phyloP scores from a whole-genome alignment of 2,113 vertebrate species.

The Megatriorchis doriae region DNA sequence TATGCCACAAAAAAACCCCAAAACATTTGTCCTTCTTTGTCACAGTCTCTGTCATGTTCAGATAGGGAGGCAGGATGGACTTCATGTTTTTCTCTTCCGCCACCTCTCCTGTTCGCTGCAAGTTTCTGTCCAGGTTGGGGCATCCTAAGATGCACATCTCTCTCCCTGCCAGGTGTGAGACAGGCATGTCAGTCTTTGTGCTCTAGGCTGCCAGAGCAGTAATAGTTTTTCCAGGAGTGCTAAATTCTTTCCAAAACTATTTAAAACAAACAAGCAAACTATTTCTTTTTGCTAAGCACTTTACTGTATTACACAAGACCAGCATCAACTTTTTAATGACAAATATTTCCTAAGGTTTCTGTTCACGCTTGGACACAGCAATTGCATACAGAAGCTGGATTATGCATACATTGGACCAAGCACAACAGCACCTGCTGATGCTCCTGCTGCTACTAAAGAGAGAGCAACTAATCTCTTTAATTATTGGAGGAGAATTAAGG shows the following conservation, averaged over 20 bases:
- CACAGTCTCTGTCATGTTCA: background rate
- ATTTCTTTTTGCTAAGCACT: background rate
- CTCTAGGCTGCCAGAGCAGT: background rate
- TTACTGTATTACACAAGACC: background rate
- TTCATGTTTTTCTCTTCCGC: background rate
- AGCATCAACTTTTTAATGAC: background rate
- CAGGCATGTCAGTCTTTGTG: background rate
- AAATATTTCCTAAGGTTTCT: background rate
- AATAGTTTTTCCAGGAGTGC: background rate
- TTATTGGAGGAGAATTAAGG: slow-evolving; percentile 32
- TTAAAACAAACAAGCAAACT: background rate
- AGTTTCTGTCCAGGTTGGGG: background rate
- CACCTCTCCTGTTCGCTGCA: background rate
- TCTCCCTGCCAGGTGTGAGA: background rate
- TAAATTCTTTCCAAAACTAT: background rate
- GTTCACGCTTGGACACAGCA: background rate
- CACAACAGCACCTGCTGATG: slow-evolving; percentile 8
- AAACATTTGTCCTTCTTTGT: background rate
- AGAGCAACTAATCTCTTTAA: slow-evolving; percentile 34
- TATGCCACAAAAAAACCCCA: fast-evolving
- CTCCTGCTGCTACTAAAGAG: slow-evolving; percentile 36
- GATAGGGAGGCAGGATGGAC: background rate
- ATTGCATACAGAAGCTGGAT: background rate
- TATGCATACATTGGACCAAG: background rate
- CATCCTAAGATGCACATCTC: background rate